These are phyloP conservation scores for Zaprionus camerounensis DNA, from an alignment of 1,140 invertebrate species.

Conservation along the genomic window DNA sequence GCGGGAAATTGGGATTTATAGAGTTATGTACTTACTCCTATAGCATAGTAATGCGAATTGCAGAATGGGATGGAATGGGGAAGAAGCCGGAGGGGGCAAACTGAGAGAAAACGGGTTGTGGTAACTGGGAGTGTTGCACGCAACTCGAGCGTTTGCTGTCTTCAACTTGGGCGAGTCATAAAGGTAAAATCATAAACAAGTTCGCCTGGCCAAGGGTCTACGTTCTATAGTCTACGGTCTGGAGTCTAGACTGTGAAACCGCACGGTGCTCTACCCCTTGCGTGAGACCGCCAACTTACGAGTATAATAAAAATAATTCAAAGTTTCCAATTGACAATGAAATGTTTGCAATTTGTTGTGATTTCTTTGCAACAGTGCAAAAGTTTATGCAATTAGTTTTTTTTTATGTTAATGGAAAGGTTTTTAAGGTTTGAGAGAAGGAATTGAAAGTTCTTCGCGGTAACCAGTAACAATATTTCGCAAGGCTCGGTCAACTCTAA, in stretches of 20 bases:
- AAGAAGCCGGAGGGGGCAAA: background rate
- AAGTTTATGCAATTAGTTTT: conserved; percentile 18
- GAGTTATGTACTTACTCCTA: conserved; percentile 35
- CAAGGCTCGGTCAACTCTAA: background rate
- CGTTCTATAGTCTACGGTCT: background rate
- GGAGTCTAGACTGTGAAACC: conserved; percentile 59
- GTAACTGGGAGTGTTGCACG: conserved; percentile 49
- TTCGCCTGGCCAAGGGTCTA: conserved; percentile 33
- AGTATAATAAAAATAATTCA: conserved; percentile 36
- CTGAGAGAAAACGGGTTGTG: background rate
- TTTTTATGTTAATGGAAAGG: conserved; percentile 10
- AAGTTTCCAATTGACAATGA: conserved; percentile 31
- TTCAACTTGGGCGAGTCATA: conserved; percentile 43
- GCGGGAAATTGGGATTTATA: conserved; percentile 52
- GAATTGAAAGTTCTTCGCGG: background rate
- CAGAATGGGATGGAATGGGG: background rate
- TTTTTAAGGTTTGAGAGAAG: background rate
- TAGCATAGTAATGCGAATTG: conserved; percentile 9
- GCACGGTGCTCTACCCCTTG: conserved; percentile 18
- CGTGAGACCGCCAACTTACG: conserved; percentile 20
- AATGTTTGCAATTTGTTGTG: conserved; percentile 30
- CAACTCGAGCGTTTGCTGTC: conserved; percentile 59
- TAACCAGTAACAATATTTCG: background rate
- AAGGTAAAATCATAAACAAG: conserved; percentile 77
- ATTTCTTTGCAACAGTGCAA: conserved; percentile 14